These are phyloP conservation scores for Hylaeus volcanicus DNA, from an alignment of 1,140 invertebrate species.

Conservation along the genomic window DNA sequence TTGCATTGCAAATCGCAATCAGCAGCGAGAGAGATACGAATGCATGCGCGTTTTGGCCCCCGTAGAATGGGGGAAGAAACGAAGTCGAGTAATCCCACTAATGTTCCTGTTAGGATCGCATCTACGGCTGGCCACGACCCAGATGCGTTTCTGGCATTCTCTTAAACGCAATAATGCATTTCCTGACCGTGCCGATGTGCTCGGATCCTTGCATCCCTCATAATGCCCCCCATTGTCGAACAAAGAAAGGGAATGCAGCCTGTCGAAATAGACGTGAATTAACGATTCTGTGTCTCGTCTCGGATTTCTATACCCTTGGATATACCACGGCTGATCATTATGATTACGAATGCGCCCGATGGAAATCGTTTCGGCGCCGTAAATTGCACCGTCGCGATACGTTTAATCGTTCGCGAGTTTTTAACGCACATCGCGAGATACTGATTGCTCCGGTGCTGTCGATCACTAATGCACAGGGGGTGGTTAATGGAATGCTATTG, in stretches of 20 bases:
- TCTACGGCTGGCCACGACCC: constrained; percentile 40
- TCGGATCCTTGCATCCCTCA: constrained; percentile 40
- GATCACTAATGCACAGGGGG: too few relatives aligned
- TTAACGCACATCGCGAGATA: neutral
- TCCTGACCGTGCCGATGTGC: constrained; percentile 46
- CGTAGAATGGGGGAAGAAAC: constrained; percentile 51
- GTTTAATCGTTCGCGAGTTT: neutral
- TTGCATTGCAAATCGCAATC: constrained; percentile 60
- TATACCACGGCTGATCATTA: constrained; percentile 18
- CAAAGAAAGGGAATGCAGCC: constrained; percentile 48
- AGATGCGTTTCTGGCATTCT: constrained; percentile 59
- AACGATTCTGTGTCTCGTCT: constrained; percentile 15
- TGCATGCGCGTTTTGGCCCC: constrained; percentile 24
- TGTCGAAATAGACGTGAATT: constrained; percentile 57
- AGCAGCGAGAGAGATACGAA: constrained; percentile 19
- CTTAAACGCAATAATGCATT: constrained; percentile 66
- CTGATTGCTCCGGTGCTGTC: too few relatives aligned
- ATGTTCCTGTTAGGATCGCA: constrained; percentile 53
- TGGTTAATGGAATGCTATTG: too few relatives aligned
- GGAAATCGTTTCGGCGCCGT: neutral
- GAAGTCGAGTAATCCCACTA: constrained; percentile 60
- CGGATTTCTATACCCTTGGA: neutral
- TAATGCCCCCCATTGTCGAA: constrained; percentile 43
- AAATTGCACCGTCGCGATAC: neutral
- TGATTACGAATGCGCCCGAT: neutral